These are phyloP conservation scores for Brachyptera putata DNA, from an alignment of 2,888 invertebrate genomes.

Conservation along the genomic window DNA sequence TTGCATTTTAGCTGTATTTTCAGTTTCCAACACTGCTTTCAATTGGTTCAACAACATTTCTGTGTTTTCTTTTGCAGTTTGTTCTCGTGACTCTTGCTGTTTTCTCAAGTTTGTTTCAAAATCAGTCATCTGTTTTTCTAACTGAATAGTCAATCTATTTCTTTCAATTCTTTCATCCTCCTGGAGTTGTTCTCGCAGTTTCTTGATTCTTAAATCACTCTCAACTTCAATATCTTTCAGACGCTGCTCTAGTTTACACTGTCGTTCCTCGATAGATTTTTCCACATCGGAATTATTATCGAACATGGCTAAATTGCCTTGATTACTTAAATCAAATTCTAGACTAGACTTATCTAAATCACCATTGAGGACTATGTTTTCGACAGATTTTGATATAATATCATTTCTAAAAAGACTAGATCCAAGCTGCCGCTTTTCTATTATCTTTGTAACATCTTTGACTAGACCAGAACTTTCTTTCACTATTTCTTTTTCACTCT, in stretches of 20 bases:
- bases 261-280: constrained; percentile 48
- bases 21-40: constrained; percentile 16
- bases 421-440: constrained; percentile 11
- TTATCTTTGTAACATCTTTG: neutral
- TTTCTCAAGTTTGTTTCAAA: constrained; percentile 19
- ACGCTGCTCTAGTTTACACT: constrained; percentile 54
- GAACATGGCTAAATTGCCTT: neutral
- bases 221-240: constrained; percentile 49
- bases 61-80: constrained; percentile 21
- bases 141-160: neutral
- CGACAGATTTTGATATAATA: constrained; percentile 6
- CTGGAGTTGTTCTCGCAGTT: constrained; percentile 38
- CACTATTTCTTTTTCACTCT: neutral
- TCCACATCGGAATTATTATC: constrained; percentile 37
- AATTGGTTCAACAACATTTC: constrained; percentile 19
- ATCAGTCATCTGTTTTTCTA: constrained; percentile 19
- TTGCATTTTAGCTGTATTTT: constrained; percentile 12
- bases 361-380: constrained; percentile 9
- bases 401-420: constrained; percentile 13
- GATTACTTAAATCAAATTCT: neutral
- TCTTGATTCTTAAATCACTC: constrained; percentile 45
- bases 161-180: constrained; percentile 22
- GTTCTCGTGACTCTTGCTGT: constrained; percentile 23
- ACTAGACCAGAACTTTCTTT: neutral
- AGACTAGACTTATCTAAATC: constrained; percentile 18